Conservation (phyloP, 2,888 invertebrate species). For the Orgyia antiqua region DNA sequence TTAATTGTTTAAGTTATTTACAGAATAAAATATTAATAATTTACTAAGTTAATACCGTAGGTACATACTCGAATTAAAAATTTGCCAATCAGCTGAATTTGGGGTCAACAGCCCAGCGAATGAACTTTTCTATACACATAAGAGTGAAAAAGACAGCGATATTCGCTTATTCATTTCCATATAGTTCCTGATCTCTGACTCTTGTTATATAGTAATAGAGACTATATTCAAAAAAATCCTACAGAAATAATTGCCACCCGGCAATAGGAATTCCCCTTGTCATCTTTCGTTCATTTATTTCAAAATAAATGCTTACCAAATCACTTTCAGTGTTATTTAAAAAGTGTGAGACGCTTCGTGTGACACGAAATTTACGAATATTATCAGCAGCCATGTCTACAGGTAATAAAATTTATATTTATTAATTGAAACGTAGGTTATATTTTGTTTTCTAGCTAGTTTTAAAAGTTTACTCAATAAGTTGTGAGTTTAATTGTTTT, state of each 20-base stretch:
- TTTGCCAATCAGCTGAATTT: constrained; percentile 29
- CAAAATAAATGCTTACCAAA: constrained; percentile 45
- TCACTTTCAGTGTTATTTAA: constrained; percentile 34
- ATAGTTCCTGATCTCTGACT: too few relatives aligned
- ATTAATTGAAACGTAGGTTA: background rate
- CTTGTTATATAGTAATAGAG: constrained; percentile 7
- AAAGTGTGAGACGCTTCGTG: constrained; percentile 28
- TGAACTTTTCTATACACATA: constrained; percentile 17
- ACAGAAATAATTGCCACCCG: constrained; percentile 7
- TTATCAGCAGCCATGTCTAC: constrained; percentile 43
- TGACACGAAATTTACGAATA: constrained; percentile 27
- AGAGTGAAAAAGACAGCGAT: constrained; percentile 20
- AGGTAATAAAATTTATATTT: constrained; percentile 27
- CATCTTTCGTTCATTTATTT: constrained; percentile 16
- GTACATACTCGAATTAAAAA: too few relatives aligned
- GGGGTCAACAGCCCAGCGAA: constrained; percentile 33
- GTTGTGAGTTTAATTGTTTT: too few relatives aligned
- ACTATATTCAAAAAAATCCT: constrained; percentile 5
- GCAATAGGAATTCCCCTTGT: constrained; percentile 14
- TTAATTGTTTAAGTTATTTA: too few relatives aligned
- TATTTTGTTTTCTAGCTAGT: background rate
- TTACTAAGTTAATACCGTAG: too few relatives aligned
- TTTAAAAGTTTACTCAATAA: too few relatives aligned
- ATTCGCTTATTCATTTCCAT: constrained; percentile 9
- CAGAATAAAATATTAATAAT: too few relatives aligned